Percentiles rank a stretch among this genome's conserved stretches.
phyloP scores from a whole-genome alignment of 2,888 invertebrate genomes.

The Parascotia fuliginaria region DNA sequence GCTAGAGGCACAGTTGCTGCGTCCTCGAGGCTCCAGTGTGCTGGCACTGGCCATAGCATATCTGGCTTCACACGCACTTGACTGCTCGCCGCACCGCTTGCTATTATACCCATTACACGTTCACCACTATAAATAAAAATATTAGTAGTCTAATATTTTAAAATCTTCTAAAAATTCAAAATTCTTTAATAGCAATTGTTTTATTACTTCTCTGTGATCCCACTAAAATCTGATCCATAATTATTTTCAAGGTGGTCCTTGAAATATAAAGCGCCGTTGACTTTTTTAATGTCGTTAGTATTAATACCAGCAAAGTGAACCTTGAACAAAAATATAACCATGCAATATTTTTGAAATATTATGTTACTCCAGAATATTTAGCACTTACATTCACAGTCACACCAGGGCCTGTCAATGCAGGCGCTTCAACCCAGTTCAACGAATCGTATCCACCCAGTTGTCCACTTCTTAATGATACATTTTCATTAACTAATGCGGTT shows the following conservation, averaged over 20 bases:
- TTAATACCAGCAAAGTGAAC: conserved; percentile 58
- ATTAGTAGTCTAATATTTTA: not conserved
- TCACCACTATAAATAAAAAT: conserved; percentile 64
- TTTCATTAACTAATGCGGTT: conserved; percentile 14
- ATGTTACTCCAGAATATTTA: too few species aligned
- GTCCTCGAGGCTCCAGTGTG: conserved; percentile 88
- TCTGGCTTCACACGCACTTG: conserved; percentile 80
- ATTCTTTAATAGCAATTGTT: not conserved
- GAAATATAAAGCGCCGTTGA: conserved; percentile 27
- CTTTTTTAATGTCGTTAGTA: conserved; percentile 46
- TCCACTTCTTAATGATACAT: conserved; percentile 36
- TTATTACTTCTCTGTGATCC: conserved; percentile 53
- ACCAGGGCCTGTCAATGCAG: conserved; percentile 26
- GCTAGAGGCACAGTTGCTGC: conserved; percentile 92
- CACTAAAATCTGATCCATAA: conserved; percentile 67
- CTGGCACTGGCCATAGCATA: conserved; percentile 88
- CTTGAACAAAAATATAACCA: conserved; percentile 28
- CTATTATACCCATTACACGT: conserved; percentile 88
- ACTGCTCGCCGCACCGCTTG: conserved; percentile 80
- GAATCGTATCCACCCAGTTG: conserved; percentile 25
- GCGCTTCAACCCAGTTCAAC: conserved; percentile 25
- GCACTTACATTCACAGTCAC: conserved; percentile 54
- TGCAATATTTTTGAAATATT: too few species aligned
- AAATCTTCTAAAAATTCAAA: not conserved
- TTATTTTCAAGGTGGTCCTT: conserved; percentile 17